phyloP scores from a whole-genome alignment of 2,888 invertebrate genomes.

The Agapostemon virescens region DNA sequence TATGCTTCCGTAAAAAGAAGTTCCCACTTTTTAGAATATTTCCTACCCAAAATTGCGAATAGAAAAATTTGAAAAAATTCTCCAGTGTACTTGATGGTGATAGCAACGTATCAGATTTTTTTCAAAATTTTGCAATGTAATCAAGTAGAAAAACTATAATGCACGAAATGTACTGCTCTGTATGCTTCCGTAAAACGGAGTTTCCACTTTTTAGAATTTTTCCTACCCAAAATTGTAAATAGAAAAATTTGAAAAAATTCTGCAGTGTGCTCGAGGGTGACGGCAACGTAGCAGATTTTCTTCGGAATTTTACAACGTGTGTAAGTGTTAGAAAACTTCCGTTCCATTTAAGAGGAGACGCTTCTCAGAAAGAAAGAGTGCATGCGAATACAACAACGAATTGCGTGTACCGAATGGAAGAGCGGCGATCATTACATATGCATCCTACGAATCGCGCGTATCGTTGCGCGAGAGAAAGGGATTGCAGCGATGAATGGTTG shows the following conservation, averaged over 20 bases:
- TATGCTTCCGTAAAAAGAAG: background rate
- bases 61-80: background rate
- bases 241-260: background rate
- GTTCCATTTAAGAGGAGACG: background rate
- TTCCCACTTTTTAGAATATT: background rate
- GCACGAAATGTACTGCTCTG: background rate
- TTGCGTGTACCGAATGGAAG: background rate
- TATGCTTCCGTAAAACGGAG: background rate
- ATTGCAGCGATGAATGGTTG: background rate
- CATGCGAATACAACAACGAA: background rate
- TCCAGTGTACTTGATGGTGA: background rate
- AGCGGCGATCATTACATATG: background rate
- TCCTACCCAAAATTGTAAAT: background rate
- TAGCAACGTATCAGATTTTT: background rate
- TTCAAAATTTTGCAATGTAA: background rate
- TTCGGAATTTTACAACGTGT: background rate
- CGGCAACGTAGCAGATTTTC: background rate
- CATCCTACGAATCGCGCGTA: background rate
- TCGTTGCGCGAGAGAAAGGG: conserved; percentile 1
- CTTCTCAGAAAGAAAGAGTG: background rate
- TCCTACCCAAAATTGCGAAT: background rate
- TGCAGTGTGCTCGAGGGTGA: background rate
- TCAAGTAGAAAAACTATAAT: background rate
- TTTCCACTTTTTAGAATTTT: background rate
- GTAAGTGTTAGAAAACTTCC: background rate